Base-by-base conservation (phyloP, 2,888 invertebrate species). In the Dioctria rufipes region DNA sequence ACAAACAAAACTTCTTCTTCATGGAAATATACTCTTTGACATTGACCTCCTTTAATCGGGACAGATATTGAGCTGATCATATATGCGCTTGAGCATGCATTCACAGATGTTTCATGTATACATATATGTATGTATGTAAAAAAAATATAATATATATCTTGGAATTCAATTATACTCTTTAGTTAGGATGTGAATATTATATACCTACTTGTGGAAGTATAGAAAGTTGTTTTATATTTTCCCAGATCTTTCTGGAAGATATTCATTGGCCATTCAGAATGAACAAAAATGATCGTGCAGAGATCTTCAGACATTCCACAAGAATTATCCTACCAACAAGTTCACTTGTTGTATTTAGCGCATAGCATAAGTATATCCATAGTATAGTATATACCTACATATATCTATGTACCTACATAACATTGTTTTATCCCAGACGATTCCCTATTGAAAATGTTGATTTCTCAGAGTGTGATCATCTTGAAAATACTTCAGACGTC, bases 241-340 rank as follows among this genome's bases (percentile, higher is more conserved):
- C 25, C 25, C 25, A 25, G 25, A 25, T 25, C 25, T 25, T 25
- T 25, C 25, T 25, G 25, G 25, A 25, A 25, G 25, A 25, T 25
- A 25, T 25, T 25, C 25, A 25, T 25, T 25, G 25, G 25, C 25
- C 25, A 25, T 25, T 25, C 25, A 25, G 25, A 25, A 25, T 25
- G 25, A 25, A 25, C 25, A 25, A 25, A 73, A 73, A 58, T 73
- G 73, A 60, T 73, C 43, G 54, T 73, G 58, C 9, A 42, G n/a
- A 58, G 43, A 73, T 73, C 58, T 73, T 42, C 25, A 58, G 69
- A 39, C 69, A 69, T 69, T 69, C 51, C 69, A 69, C 37, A 51
- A n/a, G 51, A 69, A 39, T 25, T 51, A 69, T 54, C 69, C 51
- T 51, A 69, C 25, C 25, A 69, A 43, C 11, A 69, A 46, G 49